A percentile compares a stretch with the other conserved stretches of the same genome.
Conservation (phyloP, 1,140 invertebrate genomes). For the Acromyrmex charruanus region DNA sequence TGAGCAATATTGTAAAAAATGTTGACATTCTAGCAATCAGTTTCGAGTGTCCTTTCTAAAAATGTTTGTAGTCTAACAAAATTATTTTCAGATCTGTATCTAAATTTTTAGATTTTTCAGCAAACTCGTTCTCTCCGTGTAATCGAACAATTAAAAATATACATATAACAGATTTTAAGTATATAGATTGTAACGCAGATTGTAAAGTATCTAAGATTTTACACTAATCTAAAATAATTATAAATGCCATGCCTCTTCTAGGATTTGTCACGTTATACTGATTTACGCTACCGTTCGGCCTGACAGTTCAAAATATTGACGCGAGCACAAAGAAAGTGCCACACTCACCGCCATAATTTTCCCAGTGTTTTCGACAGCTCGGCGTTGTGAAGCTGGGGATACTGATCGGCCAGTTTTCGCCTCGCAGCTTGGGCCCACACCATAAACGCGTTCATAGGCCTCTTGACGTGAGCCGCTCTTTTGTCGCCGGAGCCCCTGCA, state of each 20-base stretch:
- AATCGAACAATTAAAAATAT: neutral
- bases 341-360: slow-evolving; percentile 95
- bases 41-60: no score
- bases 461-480: slow-evolving; percentile 96
- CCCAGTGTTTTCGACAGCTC: slow-evolving; percentile 97
- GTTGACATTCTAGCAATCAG: no score
- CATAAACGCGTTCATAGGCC: slow-evolving; percentile 99
- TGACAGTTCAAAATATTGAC: slow-evolving; percentile 25
- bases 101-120: no score
- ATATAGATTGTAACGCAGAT: neutral
- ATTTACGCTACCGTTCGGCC: neutral
- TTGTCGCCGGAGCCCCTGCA: slow-evolving; percentile 93
- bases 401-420: slow-evolving; percentile 94
- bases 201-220: neutral
- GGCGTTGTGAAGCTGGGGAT: slow-evolving; percentile 97
- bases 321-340: neutral
- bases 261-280: neutral
- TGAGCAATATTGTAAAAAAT: no score
- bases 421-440: slow-evolving; percentile 98
- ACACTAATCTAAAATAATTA: neutral
- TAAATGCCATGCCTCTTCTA: neutral
- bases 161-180: neutral
- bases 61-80: no score
- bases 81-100: no score
- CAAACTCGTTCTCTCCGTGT: no score